Base-by-base conservation (phyloP, 2,888 invertebrate genomes). In the Frankliniella fusca region DNA sequence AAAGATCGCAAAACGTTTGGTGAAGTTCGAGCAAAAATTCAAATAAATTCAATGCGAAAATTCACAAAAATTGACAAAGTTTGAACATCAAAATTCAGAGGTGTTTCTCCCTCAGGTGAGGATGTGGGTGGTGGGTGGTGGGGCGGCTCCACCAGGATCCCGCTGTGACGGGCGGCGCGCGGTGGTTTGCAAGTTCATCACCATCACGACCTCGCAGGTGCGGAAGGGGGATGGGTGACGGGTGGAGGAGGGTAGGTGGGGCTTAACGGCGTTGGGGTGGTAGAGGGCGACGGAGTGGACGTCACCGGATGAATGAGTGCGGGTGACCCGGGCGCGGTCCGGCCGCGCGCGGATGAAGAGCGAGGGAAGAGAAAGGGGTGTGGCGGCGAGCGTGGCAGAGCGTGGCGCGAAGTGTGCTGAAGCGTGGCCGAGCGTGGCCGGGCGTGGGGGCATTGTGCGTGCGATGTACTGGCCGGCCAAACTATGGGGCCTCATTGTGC, bases 401-500 rank as follows among this genome's bases (percentile, higher is more conserved):
- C 54, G 50, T 50, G 54, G 15, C 7, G 54, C 54, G 12, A 20
- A 3, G 54, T 54, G 54, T 54, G 54, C 54, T 10, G 54, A 12
- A 18, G 20, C 11, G 20, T 61, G 61, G 61, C 23, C 8, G 70
- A 27, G 70, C 2, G n/a, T 65, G 70, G 70, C 27, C 8, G 27
- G 23, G 23, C 70, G 10, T 8, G 11, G 23, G 70, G n/a, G 70
- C 70, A 76, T 76, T 76, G 70, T 76, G 70, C 23, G 70, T 27
- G 70, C 70, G 70, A 76, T 76, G 70, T 23, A 76, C 70, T 11
- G 23, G 65, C n/a, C 23, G 70, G 70, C 70, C 70, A 76, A 76
- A 76, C 70, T 76, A 76, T 27, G 70, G 70, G 70, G 27, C 70
- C 70, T 76, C 70, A 76, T 76, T 76, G 70, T 76, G 23, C 70